These are phyloP conservation scores for Drosophila infuscata DNA, from an alignment of 2,888 invertebrate genomes.

Conservation along the genomic window DNA sequence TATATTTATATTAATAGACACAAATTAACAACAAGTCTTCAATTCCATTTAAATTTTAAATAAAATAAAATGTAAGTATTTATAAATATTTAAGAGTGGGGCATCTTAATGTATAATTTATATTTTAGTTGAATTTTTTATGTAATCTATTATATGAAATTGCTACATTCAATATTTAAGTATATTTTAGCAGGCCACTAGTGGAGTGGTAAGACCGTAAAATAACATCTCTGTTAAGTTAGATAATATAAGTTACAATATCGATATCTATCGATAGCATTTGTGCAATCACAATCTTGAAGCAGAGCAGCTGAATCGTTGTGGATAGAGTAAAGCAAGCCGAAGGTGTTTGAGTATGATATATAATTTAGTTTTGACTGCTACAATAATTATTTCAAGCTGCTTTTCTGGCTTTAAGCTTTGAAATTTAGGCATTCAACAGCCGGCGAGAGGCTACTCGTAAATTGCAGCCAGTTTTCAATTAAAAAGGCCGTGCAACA, in stretches of 20 bases:
- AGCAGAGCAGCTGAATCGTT: too few relatives aligned
- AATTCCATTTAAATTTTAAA: not conserved
- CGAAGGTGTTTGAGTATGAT: not conserved
- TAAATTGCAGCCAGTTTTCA: constrained; percentile 47
- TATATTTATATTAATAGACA: not conserved
- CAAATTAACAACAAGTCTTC: not conserved
- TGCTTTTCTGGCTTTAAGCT: constrained; percentile 1
- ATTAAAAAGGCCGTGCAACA: constrained; percentile 32
- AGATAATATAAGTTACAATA: too few relatives aligned
- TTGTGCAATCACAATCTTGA: too few relatives aligned
- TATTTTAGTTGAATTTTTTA: not conserved
- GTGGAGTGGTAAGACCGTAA: too few relatives aligned
- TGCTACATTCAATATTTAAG: too few relatives aligned
- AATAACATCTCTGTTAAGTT: too few relatives aligned
- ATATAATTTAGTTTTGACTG: not conserved
- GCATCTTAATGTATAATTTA: not conserved
- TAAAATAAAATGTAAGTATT: not conserved
- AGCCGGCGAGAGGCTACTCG: constrained; percentile 11
- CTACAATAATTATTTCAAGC: not conserved
- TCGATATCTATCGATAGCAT: too few relatives aligned
- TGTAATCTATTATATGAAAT: too few relatives aligned
- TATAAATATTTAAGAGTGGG: not conserved
- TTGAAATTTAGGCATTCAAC: constrained; percentile 18
- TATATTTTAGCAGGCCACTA: too few relatives aligned
- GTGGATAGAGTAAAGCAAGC: too few relatives aligned